Conservation (phyloP, 1,140 invertebrate genomes). For the Mylabris phalerata region DNA sequence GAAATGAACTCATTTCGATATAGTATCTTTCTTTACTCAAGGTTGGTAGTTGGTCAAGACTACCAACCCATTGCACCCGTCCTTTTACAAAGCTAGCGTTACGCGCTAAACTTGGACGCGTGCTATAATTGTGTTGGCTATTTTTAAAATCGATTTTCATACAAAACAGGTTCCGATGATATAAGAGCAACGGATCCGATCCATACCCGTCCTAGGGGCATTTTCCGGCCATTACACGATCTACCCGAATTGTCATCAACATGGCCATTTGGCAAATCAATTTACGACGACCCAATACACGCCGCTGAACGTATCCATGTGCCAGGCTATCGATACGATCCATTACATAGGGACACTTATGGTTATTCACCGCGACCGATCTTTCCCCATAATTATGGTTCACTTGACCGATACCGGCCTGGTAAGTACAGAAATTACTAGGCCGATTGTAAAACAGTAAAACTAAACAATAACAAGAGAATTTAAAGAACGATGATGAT, state of each 20-base stretch:
- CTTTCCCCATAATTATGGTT: constrained; percentile 76
- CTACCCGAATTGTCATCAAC: constrained; percentile 56
- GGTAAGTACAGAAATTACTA: constrained; percentile 58
- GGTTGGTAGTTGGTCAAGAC: background rate
- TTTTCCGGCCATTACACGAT: constrained; percentile 55
- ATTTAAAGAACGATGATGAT: too few species aligned
- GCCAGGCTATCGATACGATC: constrained; percentile 81
- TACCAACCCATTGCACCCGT: background rate
- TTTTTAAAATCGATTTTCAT: too few species aligned
- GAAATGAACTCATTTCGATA: too few species aligned
- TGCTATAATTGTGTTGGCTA: constrained; percentile 15
- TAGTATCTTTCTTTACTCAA: background rate
- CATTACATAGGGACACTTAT: constrained; percentile 80
- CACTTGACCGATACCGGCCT: constrained; percentile 71
- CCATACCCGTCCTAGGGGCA: constrained; percentile 58
- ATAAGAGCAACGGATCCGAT: constrained; percentile 75
- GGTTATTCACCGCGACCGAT: constrained; percentile 79
- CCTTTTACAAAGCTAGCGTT: background rate
- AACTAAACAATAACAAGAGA: too few species aligned
- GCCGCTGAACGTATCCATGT: constrained; percentile 74
- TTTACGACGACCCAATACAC: constrained; percentile 72
- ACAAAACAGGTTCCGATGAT: constrained; percentile 70
- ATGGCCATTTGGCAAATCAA: constrained; percentile 72
- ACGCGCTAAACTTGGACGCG: background rate
- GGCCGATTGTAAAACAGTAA: background rate